phyloP scores from a whole-genome alignment of 2,888 invertebrate species.

The Plagodis pulveraria region DNA sequence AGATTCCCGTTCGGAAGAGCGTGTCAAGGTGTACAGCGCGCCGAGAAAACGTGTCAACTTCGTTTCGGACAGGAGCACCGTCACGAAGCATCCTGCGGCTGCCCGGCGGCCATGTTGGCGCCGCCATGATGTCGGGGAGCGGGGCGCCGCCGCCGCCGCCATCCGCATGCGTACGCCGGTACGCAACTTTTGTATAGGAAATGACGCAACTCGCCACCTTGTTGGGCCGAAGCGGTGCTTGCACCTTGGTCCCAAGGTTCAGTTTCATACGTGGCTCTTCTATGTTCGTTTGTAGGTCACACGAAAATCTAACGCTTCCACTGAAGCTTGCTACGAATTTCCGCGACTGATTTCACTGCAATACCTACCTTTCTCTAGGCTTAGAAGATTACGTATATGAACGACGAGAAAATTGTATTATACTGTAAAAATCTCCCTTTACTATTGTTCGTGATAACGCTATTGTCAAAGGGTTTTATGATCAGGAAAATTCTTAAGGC shows the following conservation, averaged over 20 bases:
- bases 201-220: slow-evolving; percentile 66
- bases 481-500: slow-evolving; percentile 28
- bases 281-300: slow-evolving; percentile 80
- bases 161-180: slow-evolving; percentile 83
- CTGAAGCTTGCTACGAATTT: slow-evolving; percentile 77
- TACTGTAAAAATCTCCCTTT: slow-evolving; percentile 39
- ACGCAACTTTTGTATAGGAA: slow-evolving; percentile 69
- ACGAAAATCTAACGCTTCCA: slow-evolving; percentile 67
- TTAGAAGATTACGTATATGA: slow-evolving; percentile 50
- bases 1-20: slow-evolving; percentile 62
- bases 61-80: slow-evolving; percentile 74
- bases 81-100: slow-evolving; percentile 81
- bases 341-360: slow-evolving; percentile 73
- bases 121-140: slow-evolving; percentile 84
- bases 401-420: slow-evolving; percentile 45
- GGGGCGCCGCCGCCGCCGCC: slow-evolving; percentile 75
- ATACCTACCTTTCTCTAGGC: slow-evolving; percentile 56
- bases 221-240: slow-evolving; percentile 58
- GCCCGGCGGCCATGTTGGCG: slow-evolving; percentile 84
- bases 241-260: slow-evolving; percentile 54
- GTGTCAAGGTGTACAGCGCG: slow-evolving; percentile 70
- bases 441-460: slow-evolving; percentile 37
- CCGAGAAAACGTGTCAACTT: slow-evolving; percentile 71
- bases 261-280: slow-evolving; percentile 50
- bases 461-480: slow-evolving; percentile 32